These are phyloP conservation scores for Sarotherodon lohbergeri DNA, from an alignment of 2,113 vertebrate genomes.

Conservation along the genomic window DNA sequence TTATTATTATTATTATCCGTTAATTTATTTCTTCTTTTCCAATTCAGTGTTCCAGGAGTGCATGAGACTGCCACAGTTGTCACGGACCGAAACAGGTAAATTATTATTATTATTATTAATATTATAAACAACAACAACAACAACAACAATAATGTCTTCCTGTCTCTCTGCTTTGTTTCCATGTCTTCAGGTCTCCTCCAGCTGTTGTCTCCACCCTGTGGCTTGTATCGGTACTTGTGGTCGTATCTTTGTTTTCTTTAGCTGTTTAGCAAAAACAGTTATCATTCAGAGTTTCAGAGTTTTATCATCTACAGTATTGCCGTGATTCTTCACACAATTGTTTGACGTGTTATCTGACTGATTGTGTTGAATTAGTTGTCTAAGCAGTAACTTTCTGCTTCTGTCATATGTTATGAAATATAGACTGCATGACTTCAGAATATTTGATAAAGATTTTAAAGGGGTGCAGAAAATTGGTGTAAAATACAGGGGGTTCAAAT, in stretches of 20 bases:
- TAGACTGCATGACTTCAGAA: not conserved
- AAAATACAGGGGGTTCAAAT: not conserved
- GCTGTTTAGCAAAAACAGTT: not conserved
- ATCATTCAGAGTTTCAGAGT: fast-evolving
- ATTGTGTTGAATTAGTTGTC: not conserved
- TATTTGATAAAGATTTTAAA: not conserved
- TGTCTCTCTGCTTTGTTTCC: not conserved
- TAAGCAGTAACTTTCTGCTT: not conserved
- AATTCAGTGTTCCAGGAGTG: too few species aligned
- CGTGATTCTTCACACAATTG: too few species aligned
- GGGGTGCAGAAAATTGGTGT: not conserved
- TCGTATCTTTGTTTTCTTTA: not conserved
- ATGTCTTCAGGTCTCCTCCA: constrained; percentile 1
- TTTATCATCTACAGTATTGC: not conserved
- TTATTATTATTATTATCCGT: too few species aligned
- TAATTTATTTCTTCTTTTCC: too few species aligned
- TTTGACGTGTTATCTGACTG: too few species aligned
- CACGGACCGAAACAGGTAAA: too few species aligned
- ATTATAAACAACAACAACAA: too few species aligned
- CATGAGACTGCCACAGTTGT: too few species aligned
- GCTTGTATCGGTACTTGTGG: not conserved
- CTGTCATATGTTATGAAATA: not conserved
- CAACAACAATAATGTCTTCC: too few species aligned
- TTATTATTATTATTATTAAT: too few species aligned
- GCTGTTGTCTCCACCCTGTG: not conserved